Percentiles rank a stretch among this genome's conserved stretches.
These are phyloP conservation scores for Echiichthys vipera DNA, from an alignment of 2,797 vertebrate genomes.

Conservation along the genomic window DNA sequence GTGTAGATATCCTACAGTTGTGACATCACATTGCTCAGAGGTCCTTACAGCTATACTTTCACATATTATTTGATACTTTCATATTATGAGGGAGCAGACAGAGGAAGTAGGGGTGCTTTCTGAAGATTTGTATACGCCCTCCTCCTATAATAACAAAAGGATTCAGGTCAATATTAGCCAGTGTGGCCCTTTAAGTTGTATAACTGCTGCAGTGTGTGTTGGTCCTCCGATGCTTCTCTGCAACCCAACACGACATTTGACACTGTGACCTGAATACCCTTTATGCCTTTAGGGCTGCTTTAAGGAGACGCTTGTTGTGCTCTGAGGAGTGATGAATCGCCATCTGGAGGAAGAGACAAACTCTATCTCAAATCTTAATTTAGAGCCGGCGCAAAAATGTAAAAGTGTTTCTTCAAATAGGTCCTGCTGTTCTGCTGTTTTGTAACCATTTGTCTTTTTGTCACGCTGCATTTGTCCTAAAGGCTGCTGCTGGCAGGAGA, in stretches of 20 bases:
- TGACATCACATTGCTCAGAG: too few species aligned
- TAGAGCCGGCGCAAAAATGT: neutral
- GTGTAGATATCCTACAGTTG: too few species aligned
- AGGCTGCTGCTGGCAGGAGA: slow-evolving; percentile 44
- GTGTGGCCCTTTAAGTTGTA: neutral
- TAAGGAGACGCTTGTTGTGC: slow-evolving; percentile 22
- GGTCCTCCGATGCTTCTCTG: slow-evolving; percentile 24
- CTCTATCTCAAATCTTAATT: neutral
- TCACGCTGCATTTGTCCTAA: slow-evolving; percentile 28
- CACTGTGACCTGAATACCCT: slow-evolving; percentile 70
- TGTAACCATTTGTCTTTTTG: slow-evolving; percentile 39
- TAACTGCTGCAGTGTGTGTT: slow-evolving; percentile 18
- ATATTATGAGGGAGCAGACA: neutral
- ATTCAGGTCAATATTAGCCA: neutral
- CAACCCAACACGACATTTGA: slow-evolving; percentile 65
- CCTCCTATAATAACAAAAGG: neutral
- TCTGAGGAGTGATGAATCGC: slow-evolving; percentile 30
- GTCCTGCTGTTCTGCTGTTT: neutral
- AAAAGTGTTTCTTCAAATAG: neutral
- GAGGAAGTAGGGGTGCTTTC: neutral
- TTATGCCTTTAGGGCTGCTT: slow-evolving; percentile 26
- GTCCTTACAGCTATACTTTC: too few species aligned
- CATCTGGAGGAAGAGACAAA: slow-evolving; percentile 26
- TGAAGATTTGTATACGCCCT: neutral
- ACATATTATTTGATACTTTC: neutral